phyloP scores from a whole-genome alignment of 1,140 invertebrate genomes.

The Chymomyza costata region DNA sequence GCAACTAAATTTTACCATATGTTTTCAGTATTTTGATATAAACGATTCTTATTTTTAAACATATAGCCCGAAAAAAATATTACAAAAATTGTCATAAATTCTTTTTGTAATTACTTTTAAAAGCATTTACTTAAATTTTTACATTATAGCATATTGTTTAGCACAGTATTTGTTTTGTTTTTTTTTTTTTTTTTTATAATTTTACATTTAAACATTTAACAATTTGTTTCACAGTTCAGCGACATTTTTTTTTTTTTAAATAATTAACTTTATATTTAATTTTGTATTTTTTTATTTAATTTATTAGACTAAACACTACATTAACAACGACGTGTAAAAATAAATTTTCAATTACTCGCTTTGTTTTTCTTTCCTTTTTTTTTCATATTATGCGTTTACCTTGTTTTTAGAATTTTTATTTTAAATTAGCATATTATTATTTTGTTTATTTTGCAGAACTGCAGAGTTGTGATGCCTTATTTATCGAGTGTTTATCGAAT shows the following conservation, averaged over 20 bases:
- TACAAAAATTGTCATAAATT: too few relatives aligned
- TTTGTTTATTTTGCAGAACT: constrained; percentile 22
- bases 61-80: too few relatives aligned
- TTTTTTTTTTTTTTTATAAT: constrained; percentile 44
- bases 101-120: constrained; percentile 26
- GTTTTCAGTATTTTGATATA: not conserved
- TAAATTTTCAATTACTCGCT: constrained; percentile 38
- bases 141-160: too few relatives aligned
- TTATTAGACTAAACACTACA: constrained; percentile 64
- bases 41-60: too few relatives aligned
- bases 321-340: constrained; percentile 72
- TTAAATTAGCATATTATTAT: too few relatives aligned
- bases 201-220: constrained; percentile 44
- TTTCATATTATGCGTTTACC: constrained; percentile 32
- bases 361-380: constrained; percentile 30
- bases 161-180: constrained; percentile 7
- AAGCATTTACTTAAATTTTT: too few relatives aligned
- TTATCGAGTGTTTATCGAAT: constrained; percentile 44
- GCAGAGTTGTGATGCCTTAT: constrained; percentile 28
- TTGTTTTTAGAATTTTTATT: constrained; percentile 5
- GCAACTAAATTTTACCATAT: constrained; percentile 20
- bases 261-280: constrained; percentile 50
- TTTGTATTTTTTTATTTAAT: constrained; percentile 21
- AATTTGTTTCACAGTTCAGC: constrained; percentile 68
- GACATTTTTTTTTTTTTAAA: constrained; percentile 60